phyloP scores from a whole-genome alignment of 2,888 invertebrate species.

The Eristalis tenax region DNA sequence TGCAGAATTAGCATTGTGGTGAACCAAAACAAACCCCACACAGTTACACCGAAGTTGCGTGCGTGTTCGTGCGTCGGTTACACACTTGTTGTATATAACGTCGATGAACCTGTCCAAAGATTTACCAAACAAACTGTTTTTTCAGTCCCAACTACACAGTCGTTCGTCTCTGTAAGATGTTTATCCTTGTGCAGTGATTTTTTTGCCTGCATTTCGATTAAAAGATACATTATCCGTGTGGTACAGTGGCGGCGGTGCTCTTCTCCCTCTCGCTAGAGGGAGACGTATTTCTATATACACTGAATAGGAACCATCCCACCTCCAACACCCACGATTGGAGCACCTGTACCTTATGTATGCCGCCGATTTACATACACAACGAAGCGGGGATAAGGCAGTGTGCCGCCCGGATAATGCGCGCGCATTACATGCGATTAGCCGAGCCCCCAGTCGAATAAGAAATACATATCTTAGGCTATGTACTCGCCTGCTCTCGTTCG shows the following conservation, averaged over 20 bases:
- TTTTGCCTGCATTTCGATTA: constrained; percentile 26
- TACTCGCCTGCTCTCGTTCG: constrained; percentile 37
- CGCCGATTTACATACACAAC: constrained; percentile 27
- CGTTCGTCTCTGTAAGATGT: background rate
- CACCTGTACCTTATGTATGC: constrained; percentile 60
- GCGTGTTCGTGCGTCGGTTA: constrained; percentile 48
- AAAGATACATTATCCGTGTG: constrained; percentile 63
- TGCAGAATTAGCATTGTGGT: constrained; percentile 63
- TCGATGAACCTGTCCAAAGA: constrained; percentile 28
- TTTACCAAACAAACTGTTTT: constrained; percentile 49
- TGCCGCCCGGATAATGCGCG: constrained; percentile 81
- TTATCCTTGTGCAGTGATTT: constrained; percentile 9
- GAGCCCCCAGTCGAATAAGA: constrained; percentile 69
- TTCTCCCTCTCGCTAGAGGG: constrained; percentile 45
- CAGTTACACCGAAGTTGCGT: constrained; percentile 49
- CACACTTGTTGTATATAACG: constrained; percentile 20
- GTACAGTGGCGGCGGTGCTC: constrained; percentile 1
- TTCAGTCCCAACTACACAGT: constrained; percentile 14
- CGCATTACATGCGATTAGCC: constrained; percentile 82
- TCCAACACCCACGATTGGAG: constrained; percentile 69
- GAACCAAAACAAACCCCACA: constrained; percentile 78
- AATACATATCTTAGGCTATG: constrained; percentile 54
- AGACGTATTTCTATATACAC: constrained; percentile 56
- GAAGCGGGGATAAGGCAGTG: constrained; percentile 76
- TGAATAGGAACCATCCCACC: constrained; percentile 58